Percentiles rank a stretch among this genome's conserved stretches.
These are phyloP conservation scores for Clusia tigrina DNA, from an alignment of 2,888 invertebrate genomes.

Conservation along the genomic window DNA sequence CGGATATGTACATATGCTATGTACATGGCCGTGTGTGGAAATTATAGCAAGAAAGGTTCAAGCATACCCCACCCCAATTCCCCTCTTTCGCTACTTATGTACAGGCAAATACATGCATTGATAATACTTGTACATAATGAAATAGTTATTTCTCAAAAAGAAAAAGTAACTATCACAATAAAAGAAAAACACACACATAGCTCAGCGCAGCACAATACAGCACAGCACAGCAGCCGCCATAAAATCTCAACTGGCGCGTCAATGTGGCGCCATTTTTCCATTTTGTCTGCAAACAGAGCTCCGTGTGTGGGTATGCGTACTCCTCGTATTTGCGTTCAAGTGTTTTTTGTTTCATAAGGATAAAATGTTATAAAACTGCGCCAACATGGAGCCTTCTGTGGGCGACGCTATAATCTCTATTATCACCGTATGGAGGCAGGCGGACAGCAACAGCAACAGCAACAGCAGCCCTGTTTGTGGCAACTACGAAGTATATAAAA, in stretches of 20 bases:
- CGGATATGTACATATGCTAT: too few relatives aligned
- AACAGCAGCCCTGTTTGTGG: neutral
- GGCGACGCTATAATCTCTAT: slow-evolving; percentile 43
- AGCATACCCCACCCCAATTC: too few relatives aligned
- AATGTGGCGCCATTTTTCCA: slow-evolving; percentile 60
- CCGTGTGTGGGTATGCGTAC: slow-evolving; percentile 25
- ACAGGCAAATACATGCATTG: too few relatives aligned
- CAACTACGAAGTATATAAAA: slow-evolving; percentile 12
- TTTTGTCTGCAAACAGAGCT: slow-evolving; percentile 52
- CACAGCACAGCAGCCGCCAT: slow-evolving; percentile 49
- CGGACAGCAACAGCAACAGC: too few relatives aligned
- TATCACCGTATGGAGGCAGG: slow-evolving; percentile 17
- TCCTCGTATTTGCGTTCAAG: neutral
- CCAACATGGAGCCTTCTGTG: slow-evolving; percentile 51
- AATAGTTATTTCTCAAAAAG: slow-evolving; percentile 23
- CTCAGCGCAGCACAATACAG: slow-evolving; percentile 20
- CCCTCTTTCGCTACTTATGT: too few relatives aligned
- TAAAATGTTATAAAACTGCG: slow-evolving; percentile 50
- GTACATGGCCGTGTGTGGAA: too few relatives aligned
- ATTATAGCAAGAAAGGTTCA: too few relatives aligned
- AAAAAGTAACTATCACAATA: too few relatives aligned
- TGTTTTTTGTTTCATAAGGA: slow-evolving; percentile 39
- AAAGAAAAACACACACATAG: slow-evolving; percentile 17
- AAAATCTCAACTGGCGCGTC: slow-evolving; percentile 64
- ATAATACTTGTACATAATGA: too few relatives aligned